Conservation (phyloP, 1,140 invertebrate species). For the Diprion similis region DNA sequence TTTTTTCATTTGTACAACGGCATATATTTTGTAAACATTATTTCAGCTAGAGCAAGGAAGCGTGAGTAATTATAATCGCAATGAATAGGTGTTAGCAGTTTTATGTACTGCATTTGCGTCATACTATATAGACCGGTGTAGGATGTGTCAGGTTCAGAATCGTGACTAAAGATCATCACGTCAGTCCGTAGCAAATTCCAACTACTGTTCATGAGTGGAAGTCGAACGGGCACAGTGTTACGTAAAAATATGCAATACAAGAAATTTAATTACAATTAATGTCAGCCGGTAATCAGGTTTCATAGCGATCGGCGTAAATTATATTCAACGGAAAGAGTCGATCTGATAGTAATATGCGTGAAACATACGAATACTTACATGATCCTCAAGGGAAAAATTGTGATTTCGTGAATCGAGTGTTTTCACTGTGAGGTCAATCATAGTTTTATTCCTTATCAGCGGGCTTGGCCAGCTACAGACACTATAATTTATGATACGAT, state of each 20-base stretch:
- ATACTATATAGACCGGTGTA: too few species aligned
- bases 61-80: too few species aligned
- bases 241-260: constrained; percentile 6
- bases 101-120: too few species aligned
- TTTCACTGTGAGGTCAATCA: constrained; percentile 89
- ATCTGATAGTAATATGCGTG: constrained; percentile 16
- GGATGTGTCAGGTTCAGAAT: too few species aligned
- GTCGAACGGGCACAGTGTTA: not conserved
- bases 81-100: too few species aligned
- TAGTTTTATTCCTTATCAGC: constrained; percentile 39
- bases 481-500: too few species aligned
- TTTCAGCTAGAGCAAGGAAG: not conserved
- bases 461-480: too few species aligned
- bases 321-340: not conserved
- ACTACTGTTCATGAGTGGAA: not conserved
- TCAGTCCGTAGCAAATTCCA: not conserved
- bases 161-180: too few species aligned
- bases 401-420: constrained; percentile 93
- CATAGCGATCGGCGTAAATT: not conserved
- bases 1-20: too few species aligned
- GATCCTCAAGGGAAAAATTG: constrained; percentile 82
- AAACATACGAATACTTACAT: constrained; percentile 70
- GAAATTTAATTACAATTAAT: not conserved
- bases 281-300: not conserved
- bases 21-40: constrained; percentile 11